Percentiles rank a stretch among this genome's conserved stretches.
phyloP scores from a whole-genome alignment of 2,113 vertebrate genomes.

The Aegithalos caudatus region DNA sequence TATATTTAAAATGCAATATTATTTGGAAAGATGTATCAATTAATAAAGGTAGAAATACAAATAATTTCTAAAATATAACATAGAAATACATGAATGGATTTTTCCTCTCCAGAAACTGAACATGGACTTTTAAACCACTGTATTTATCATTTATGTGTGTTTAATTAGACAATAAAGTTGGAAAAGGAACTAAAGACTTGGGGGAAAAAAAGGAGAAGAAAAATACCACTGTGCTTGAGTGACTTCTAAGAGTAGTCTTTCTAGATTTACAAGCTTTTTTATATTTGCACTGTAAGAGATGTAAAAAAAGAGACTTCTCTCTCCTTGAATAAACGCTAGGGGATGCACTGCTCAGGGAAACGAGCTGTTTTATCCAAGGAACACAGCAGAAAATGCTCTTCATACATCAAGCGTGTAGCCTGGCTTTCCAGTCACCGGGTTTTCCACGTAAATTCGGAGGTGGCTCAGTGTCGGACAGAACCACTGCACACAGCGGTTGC shows the following conservation, averaged over 20 bases:
- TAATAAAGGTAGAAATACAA: background rate
- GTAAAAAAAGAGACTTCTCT: background rate
- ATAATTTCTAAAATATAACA: background rate
- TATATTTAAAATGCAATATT: background rate
- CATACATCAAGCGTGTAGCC: rapidly evolving
- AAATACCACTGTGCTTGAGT: background rate
- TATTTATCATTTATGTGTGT: background rate
- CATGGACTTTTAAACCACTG: background rate
- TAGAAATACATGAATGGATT: background rate
- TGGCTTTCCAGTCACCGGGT: too few relatives aligned
- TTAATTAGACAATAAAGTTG: background rate
- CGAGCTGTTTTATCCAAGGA: background rate
- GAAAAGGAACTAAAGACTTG: background rate
- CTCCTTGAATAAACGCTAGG: background rate
- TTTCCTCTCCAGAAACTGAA: background rate
- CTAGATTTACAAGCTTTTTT: background rate
- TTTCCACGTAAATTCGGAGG: rapidly evolving
- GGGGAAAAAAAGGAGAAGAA: background rate
- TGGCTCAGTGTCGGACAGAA: rapidly evolving
- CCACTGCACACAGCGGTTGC: rapidly evolving
- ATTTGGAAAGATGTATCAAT: background rate
- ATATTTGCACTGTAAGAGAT: background rate
- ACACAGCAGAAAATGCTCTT: background rate
- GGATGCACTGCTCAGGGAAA: background rate
- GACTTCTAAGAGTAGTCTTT: background rate